A percentile compares a stretch with the other conserved stretches of the same genome.
Evolutionary conservation across 1,140 invertebrate species (phyloP).

Genomic region (Sycophila sp.): DNA sequence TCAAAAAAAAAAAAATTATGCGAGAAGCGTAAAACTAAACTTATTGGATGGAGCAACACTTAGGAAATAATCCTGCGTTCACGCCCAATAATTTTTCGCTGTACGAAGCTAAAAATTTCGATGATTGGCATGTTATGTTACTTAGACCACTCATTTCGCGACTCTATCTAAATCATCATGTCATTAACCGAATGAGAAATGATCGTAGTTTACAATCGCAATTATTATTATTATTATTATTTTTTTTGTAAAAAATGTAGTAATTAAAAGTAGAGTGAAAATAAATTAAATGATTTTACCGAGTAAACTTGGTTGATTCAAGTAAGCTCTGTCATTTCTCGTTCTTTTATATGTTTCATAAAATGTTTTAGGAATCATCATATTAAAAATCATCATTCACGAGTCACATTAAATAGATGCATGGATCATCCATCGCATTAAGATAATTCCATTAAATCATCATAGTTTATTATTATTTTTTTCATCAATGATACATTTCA

Average conservation of each 20-base stretch:
- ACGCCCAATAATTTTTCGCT: conserved; percentile 32
- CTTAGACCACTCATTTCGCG: conserved; percentile 36
- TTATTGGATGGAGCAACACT: background rate
- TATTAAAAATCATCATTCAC: conserved; percentile 27
- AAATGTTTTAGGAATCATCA: conserved; percentile 2
- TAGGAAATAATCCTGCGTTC: conserved; percentile 50
- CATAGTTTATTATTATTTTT: conserved; percentile 37
- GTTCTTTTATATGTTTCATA: too few species aligned
- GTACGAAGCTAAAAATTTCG: conserved; percentile 37
- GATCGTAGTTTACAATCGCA: too few species aligned
- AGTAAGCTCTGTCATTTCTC: too few species aligned
- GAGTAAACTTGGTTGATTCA: too few species aligned
- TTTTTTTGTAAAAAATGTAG: too few species aligned
- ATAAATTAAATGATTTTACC: too few species aligned
- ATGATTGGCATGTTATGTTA: conserved; percentile 48
- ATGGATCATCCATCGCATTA: conserved; percentile 26
- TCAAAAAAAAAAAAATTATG: background rate
- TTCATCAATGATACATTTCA: conserved; percentile 56
- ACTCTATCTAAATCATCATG: conserved; percentile 32
- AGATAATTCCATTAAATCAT: conserved; percentile 9
- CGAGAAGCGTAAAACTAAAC: background rate
- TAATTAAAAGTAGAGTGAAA: too few species aligned
- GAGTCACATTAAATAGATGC: conserved; percentile 9
- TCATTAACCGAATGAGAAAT: background rate
- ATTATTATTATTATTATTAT: too few species aligned